A percentile compares a stretch with the other conserved stretches of the same genome.
Conservation (phyloP, 1,140 invertebrate species). For the Epicauta chinensis region DNA sequence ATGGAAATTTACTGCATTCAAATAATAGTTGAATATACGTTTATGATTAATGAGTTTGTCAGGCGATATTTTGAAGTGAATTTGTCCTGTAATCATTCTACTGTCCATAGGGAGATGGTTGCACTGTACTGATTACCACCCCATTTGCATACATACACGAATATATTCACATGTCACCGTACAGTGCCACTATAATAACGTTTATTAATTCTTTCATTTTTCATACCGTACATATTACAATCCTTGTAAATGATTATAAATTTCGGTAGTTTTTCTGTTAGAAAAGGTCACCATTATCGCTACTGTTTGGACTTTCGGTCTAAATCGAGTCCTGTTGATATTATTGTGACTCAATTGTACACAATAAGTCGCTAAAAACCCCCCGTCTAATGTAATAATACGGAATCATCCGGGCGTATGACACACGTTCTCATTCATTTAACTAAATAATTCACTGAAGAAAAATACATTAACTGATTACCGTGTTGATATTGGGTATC, state of each 20-base stretch:
- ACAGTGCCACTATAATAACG: conserved; percentile 1
- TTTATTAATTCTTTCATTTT: not conserved
- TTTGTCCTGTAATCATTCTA: conserved; percentile 29
- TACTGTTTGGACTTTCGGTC: not conserved
- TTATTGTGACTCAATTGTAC: not conserved
- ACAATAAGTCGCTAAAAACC: not conserved
- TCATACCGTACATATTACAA: not conserved
- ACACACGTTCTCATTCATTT: conserved; percentile 16
- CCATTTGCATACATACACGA: conserved; percentile 14
- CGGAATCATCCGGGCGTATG: conserved; percentile 5
- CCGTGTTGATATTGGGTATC: not conserved
- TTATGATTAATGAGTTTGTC: conserved; percentile 30
- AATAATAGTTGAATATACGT: conserved; percentile 3
- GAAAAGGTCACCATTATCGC: not conserved
- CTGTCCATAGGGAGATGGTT: conserved; percentile 19
- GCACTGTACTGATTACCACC: not conserved
- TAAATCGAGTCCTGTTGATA: not conserved
- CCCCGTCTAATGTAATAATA: conserved; percentile 13
- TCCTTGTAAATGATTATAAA: too few species aligned
- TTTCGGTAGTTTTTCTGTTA: too few species aligned
- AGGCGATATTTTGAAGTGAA: conserved; percentile 26
- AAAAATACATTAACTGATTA: conserved; percentile 27
- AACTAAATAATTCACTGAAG: conserved; percentile 21
- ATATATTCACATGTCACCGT: conserved; percentile 20
- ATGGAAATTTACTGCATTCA: too few species aligned